A percentile compares a stretch with the other conserved stretches of the same genome.
These are phyloP conservation scores for Sebastiscus albofasciatus DNA, from an alignment of 2,797 vertebrate genomes.

Conservation along the genomic window DNA sequence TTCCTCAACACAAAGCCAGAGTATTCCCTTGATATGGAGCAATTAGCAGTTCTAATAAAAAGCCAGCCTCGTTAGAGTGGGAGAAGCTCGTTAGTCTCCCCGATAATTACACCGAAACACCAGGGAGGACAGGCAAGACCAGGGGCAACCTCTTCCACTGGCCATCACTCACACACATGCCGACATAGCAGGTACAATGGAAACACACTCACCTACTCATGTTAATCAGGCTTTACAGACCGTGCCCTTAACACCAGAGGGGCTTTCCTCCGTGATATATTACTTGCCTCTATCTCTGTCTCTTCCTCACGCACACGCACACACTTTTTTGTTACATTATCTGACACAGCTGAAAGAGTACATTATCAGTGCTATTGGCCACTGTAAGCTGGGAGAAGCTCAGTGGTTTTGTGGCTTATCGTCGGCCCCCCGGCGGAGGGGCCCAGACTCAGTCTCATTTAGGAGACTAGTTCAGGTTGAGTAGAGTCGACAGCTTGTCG, in stretches of 20 bases:
- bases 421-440: not conserved
- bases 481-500: constrained; percentile 49
- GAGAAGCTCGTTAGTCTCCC: constrained; percentile 62
- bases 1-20: constrained; percentile 41
- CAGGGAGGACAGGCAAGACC: constrained; percentile 46
- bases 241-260: constrained; percentile 32
- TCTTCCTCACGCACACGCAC: constrained; percentile 8
- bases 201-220: constrained; percentile 48
- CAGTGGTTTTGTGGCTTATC: constrained; percentile 30
- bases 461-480: constrained; percentile 62
- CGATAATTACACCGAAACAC: constrained; percentile 70
- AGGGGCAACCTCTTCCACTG: constrained; percentile 38
- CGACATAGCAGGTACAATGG: constrained; percentile 18
- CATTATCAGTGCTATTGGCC: constrained; percentile 31
- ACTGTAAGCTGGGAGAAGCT: constrained; percentile 2
- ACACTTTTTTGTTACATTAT: constrained; percentile 30
- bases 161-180: constrained; percentile 44
- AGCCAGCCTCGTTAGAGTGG: constrained; percentile 47
- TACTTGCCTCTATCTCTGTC: constrained; percentile 4
- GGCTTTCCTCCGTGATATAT: constrained; percentile 16
- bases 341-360: constrained; percentile 39
- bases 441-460: constrained; percentile 35
- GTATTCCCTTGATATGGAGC: constrained; percentile 42
- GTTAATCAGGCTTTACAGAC: constrained; percentile 58
- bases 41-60: constrained; percentile 77